Evolutionary conservation across 2,797 vertebrate genomes (phyloP), one percentile per base, ranked within the genome.

Genomic region (Craterocephalus amniculus): DNA sequence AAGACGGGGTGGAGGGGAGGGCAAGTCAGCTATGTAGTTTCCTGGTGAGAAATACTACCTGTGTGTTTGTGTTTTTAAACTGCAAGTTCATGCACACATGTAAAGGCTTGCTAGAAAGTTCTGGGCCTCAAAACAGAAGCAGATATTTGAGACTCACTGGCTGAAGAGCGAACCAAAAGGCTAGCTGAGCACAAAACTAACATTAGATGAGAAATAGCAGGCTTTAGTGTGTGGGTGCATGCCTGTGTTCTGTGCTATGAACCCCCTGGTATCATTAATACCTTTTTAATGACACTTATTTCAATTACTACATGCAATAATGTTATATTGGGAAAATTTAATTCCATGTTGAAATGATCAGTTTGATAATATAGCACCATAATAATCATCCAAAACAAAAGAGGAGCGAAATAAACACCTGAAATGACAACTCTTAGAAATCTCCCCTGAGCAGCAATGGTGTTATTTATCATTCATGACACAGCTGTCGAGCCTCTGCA

Each of bases 11-110:
- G 68, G 83, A 67, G 56, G 65, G 36, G 59, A 1, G 3, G 52
- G 80, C 52, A 2, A 52, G 80, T 49, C 62, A 72, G 67, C 11
- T 1, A 58, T 36, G 22, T n/a, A 67, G 49, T 59, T 66, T 75
- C 70, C 66, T 3, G 40, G 29, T 83, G 79, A 81, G 82, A 81
- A 83, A 80, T 55, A 72, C 52, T 81, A 85, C 81, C 74, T 82
- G 69, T 22, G 59, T 75, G 34, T 86, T 67, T 79, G 62, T 78
- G 68, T 70, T 70, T 84, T 73, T 68, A 74, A n/a, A 52, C 43
- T 72, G 72, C 7, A 1, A 71, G 58, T 58, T 62, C 26, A 16
- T 75, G 58, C 45, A 45, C 59, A 54, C 2, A 26, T 57, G 57
- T 63, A 66, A 20, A 45, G 36, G 57, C 2, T 45, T 36, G 45